Percentiles rank a stretch among this genome's conserved stretches.
Evolutionary conservation across 2,797 vertebrate species (phyloP).

Genomic region (Falco naumanni): DNA sequence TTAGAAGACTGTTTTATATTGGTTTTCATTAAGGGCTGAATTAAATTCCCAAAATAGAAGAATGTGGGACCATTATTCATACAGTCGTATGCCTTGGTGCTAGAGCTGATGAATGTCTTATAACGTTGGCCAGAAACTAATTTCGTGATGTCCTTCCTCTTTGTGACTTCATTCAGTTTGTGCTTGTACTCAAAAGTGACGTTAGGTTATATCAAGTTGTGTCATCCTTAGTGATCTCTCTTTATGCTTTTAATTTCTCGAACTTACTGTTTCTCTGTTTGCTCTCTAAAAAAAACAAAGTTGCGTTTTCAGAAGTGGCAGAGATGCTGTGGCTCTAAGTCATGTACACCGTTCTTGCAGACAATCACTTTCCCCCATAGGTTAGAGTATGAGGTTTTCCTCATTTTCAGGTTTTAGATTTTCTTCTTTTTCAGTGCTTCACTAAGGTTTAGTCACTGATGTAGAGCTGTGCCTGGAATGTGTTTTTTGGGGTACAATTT

Average conservation of each 20-base stretch:
- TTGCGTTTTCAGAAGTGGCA: not conserved
- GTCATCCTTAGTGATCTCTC: not conserved
- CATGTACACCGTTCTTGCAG: not conserved
- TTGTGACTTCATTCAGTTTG: not conserved
- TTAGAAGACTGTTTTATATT: not conserved
- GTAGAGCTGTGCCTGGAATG: not conserved
- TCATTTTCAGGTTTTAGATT: not conserved
- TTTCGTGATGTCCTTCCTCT: not conserved
- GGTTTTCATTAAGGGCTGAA: not conserved
- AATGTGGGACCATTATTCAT: not conserved
- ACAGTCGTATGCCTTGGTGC: rapidly evolving
- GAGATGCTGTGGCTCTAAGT: not conserved
- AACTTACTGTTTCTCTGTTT: not conserved
- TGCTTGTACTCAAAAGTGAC: not conserved
- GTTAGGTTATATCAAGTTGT: not conserved
- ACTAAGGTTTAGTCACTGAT: not conserved
- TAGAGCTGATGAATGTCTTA: not conserved
- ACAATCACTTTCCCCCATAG: not conserved
- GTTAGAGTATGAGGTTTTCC: not conserved
- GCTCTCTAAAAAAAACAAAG: not conserved
- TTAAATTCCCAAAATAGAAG: not conserved
- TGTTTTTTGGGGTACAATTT: not conserved
- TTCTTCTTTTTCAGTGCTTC: not conserved
- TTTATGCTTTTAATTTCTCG: not conserved
- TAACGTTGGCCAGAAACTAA: not conserved